A percentile compares a stretch with the other conserved stretches of the same genome.
Evolutionary conservation across 2,888 invertebrate species (phyloP).

Genomic region (Orthosia gracilis): DNA sequence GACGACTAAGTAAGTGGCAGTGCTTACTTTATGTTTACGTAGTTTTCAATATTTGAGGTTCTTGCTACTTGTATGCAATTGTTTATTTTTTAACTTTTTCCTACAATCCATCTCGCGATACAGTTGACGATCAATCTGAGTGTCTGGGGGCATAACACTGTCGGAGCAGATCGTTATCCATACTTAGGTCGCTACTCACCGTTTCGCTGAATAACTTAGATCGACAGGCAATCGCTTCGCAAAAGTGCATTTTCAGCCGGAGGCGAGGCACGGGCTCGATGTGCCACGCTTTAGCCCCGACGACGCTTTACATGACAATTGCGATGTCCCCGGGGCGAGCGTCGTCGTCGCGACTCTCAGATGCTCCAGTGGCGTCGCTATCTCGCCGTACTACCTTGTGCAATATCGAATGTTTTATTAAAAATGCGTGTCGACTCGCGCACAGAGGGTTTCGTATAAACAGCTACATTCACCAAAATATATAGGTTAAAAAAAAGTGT

Average conservation of each 20-base stretch:
- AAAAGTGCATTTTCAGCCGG: conserved; percentile 90
- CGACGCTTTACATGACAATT: conserved; percentile 89
- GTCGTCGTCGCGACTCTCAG: conserved; percentile 75
- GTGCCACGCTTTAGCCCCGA: conserved; percentile 78
- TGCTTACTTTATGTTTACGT: not conserved
- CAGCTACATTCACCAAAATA: too few relatives aligned
- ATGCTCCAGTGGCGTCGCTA: conserved; percentile 74
- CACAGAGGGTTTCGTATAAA: too few relatives aligned
- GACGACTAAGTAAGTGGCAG: conserved; percentile 13
- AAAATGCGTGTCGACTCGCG: conserved; percentile 6
- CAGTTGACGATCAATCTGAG: conserved; percentile 58
- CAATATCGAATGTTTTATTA: conserved; percentile 72
- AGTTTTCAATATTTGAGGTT: not conserved
- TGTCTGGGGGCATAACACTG: conserved; percentile 59
- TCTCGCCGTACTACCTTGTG: conserved; percentile 72
- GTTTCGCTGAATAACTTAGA: conserved; percentile 83
- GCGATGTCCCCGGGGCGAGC: conserved; percentile 83
- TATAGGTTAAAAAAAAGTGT: too few relatives aligned
- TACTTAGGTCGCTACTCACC: conserved; percentile 79
- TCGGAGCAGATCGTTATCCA: conserved; percentile 82
- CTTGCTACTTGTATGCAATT: conserved; percentile 3
- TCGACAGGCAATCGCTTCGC: conserved; percentile 88
- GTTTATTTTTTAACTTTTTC: not conserved
- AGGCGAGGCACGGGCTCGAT: conserved; percentile 80
- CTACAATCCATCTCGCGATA: conserved; percentile 16